Evolutionary conservation across 2,113 vertebrate genomes (phyloP).

Genomic region (Cynopterus brachyotis): DNA sequence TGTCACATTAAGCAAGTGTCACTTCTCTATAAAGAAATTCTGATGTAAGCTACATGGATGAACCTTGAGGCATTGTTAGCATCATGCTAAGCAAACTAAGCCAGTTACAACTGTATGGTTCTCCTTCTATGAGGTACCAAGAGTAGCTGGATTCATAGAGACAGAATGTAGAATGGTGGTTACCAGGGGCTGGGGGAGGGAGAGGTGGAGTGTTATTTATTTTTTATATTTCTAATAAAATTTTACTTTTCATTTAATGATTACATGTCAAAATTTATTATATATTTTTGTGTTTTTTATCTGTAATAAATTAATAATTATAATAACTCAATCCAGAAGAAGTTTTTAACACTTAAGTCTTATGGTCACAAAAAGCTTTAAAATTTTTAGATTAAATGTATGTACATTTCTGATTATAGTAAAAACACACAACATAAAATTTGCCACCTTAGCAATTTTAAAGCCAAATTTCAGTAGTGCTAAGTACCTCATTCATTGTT

Average conservation of each 20-base stretch:
- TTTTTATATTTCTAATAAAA: neutral
- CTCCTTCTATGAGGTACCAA: neutral
- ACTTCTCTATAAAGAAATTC: neutral
- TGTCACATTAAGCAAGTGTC: neutral
- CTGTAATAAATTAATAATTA: neutral
- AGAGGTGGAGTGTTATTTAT: neutral
- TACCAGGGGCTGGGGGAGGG: neutral
- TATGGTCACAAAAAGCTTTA: neutral
- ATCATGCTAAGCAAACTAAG: neutral
- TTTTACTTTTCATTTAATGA: neutral
- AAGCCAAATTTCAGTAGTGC: neutral
- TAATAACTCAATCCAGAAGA: neutral
- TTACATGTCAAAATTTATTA: neutral
- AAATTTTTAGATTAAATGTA: neutral
- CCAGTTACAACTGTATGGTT: too few species aligned
- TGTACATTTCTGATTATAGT: neutral
- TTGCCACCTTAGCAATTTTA: neutral
- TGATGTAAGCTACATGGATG: neutral
- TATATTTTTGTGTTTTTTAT: neutral
- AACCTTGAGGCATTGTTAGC: neutral
- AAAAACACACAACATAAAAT: neutral
- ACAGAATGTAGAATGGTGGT: too few species aligned
- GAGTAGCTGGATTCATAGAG: neutral
- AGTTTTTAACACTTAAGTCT: neutral
- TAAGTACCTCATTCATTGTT: neutral